Conservation (phyloP, 2,888 invertebrate species). For the Scaptomyza reducta region DNA sequence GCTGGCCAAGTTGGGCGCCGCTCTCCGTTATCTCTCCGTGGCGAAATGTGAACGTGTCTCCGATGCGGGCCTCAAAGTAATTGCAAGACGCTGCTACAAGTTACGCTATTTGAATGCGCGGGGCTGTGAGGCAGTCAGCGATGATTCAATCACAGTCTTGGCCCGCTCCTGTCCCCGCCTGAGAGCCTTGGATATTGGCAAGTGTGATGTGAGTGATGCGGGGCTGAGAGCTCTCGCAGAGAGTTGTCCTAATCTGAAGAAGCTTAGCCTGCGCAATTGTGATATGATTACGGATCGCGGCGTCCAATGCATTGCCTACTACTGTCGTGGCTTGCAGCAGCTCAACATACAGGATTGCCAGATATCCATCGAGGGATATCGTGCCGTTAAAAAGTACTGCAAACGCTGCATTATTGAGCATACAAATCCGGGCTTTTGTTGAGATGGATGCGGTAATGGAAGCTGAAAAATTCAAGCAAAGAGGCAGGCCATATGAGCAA, state of each 20-base stretch:
- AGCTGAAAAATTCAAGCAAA: constrained; percentile 49
- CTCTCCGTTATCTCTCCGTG: constrained; percentile 95
- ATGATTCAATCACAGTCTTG: constrained; percentile 94
- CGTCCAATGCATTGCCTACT: constrained; percentile 93
- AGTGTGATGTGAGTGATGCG: constrained; percentile 96
- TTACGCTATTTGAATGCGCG: constrained; percentile 95
- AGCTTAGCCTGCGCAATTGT: constrained; percentile 94
- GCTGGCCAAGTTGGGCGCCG: constrained; percentile 93
- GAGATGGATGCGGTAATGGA: constrained; percentile 45
- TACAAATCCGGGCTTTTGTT: constrained; percentile 96
- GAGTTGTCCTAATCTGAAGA: constrained; percentile 95
- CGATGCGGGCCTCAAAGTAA: constrained; percentile 94
- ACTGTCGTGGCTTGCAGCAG: constrained; percentile 94
- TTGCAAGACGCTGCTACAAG: constrained; percentile 94
- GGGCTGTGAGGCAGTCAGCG: constrained; percentile 97
- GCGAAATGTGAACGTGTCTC: constrained; percentile 97
- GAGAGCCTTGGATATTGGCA: constrained; percentile 94
- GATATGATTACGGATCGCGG: constrained; percentile 96
- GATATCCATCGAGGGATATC: constrained; percentile 93
- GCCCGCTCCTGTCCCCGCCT: constrained; percentile 94
- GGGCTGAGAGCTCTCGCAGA: constrained; percentile 94
- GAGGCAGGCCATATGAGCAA: constrained; percentile 76
- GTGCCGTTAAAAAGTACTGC: constrained; percentile 96
- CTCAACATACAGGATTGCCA: constrained; percentile 97
- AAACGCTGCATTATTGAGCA: constrained; percentile 97